A percentile compares a stretch with the other conserved stretches of the same genome.
Evolutionary conservation across 2,113 vertebrate species (phyloP).

Genomic region (Guaruba guarouba): DNA sequence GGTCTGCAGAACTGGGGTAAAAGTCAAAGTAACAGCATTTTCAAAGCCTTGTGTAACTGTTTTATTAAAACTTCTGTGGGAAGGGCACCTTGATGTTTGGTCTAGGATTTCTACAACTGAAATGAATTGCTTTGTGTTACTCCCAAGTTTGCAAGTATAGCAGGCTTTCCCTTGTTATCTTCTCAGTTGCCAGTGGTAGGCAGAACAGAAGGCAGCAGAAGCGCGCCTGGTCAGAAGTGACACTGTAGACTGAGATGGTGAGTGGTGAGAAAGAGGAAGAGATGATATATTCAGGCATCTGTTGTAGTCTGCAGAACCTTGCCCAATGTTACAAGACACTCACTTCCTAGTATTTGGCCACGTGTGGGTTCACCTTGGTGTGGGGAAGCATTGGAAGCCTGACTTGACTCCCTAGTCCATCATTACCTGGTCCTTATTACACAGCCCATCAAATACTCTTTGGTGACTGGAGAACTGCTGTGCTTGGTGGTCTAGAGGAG

Average conservation of each 20-base stretch:
- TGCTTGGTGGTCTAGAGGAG: no score
- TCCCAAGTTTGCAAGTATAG: background rate
- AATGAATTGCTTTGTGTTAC: background rate
- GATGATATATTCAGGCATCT: background rate
- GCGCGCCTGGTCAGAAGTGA: background rate
- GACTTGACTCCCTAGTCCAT: background rate
- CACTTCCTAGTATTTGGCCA: background rate
- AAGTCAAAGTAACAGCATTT: background rate
- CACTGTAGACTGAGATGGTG: background rate
- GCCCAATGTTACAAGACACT: background rate
- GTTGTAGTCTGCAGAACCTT: background rate
- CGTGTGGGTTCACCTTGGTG: background rate
- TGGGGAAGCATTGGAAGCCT: background rate
- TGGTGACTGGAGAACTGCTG: background rate
- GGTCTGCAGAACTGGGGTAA: background rate
- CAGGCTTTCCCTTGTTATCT: background rate
- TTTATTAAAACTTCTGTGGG: background rate
- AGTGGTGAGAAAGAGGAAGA: background rate
- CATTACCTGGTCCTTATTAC: background rate
- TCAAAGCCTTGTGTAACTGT: no score
- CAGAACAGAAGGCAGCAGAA: background rate
- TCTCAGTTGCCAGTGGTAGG: background rate
- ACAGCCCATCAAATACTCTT: background rate
- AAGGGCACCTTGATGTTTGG: background rate
- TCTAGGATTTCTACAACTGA: background rate